Conservation (phyloP, 2,797 vertebrate species). For the Typhlichthys eigenmanni region DNA sequence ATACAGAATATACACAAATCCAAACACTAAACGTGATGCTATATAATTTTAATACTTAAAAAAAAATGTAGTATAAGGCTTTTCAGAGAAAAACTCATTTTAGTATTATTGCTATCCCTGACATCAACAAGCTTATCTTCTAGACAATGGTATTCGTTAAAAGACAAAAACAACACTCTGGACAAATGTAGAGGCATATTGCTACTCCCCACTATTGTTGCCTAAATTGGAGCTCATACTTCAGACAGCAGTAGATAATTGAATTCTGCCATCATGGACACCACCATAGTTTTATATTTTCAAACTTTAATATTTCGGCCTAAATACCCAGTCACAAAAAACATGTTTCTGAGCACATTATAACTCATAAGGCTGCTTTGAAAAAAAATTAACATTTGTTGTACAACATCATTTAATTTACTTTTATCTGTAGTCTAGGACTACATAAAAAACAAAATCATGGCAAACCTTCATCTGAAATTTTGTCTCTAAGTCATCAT, state of each 20-base stretch:
- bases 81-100: conserved; percentile 41
- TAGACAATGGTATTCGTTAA: conserved; percentile 13
- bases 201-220: background rate
- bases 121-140: conserved; percentile 7
- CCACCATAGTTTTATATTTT: too few relatives aligned
- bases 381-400: too few relatives aligned
- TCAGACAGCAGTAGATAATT: too few relatives aligned
- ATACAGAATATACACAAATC: conserved; percentile 2
- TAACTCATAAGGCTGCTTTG: too few relatives aligned
- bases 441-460: background rate
- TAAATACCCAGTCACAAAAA: too few relatives aligned
- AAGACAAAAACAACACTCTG: conserved; percentile 28
- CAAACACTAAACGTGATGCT: conserved; percentile 16
- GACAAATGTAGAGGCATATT: conserved; percentile 1
- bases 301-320: too few relatives aligned
- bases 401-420: too few relatives aligned
- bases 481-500: background rate
- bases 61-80: conserved; percentile 43
- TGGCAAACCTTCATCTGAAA: background rate
- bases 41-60: background rate
- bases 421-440: too few relatives aligned
- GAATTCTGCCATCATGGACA: too few relatives aligned
- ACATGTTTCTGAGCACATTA: too few relatives aligned
- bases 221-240: background rate
- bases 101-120: conserved; percentile 38